phyloP scores from a whole-genome alignment of 2,888 invertebrate species.

The Bembecia ichneumoniformis region DNA sequence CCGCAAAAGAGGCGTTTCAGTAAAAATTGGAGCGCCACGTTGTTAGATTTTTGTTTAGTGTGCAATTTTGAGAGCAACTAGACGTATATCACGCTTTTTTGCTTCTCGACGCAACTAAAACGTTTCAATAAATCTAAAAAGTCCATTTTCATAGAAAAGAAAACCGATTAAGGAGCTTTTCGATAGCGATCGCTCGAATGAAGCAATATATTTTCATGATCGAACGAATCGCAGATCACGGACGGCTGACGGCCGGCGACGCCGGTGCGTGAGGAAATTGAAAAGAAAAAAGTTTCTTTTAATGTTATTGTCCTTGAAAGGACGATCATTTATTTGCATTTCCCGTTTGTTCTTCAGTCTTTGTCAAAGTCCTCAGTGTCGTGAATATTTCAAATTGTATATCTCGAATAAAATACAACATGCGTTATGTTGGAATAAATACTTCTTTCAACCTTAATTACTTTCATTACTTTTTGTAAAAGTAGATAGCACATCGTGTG shows the following conservation, averaged over 20 bases:
- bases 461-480: no score
- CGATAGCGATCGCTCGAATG: constrained; percentile 68
- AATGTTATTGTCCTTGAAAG: constrained; percentile 44
- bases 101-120: constrained; percentile 58
- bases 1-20: constrained; percentile 34
- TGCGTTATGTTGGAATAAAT: no score
- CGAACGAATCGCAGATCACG: constrained; percentile 63
- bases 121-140: constrained; percentile 64
- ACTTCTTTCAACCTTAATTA: no score
- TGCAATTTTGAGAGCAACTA: constrained; percentile 51
- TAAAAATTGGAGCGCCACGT: constrained; percentile 53
- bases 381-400: no score
- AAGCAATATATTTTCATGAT: constrained; percentile 72
- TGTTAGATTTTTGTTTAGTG: constrained; percentile 60
- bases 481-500: no score
- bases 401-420: no score
- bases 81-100: constrained; percentile 55
- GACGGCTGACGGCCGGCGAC: constrained; percentile 45
- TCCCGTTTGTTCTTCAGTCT: constrained; percentile 8
- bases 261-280: constrained; percentile 63
- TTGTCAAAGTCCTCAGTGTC: no score
- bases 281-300: constrained; percentile 57
- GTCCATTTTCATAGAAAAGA: constrained; percentile 71
- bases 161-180: constrained; percentile 70
- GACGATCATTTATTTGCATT: constrained; percentile 34